Conservation (phyloP, 2,888 invertebrate species). For the Entomobrya proxima region DNA sequence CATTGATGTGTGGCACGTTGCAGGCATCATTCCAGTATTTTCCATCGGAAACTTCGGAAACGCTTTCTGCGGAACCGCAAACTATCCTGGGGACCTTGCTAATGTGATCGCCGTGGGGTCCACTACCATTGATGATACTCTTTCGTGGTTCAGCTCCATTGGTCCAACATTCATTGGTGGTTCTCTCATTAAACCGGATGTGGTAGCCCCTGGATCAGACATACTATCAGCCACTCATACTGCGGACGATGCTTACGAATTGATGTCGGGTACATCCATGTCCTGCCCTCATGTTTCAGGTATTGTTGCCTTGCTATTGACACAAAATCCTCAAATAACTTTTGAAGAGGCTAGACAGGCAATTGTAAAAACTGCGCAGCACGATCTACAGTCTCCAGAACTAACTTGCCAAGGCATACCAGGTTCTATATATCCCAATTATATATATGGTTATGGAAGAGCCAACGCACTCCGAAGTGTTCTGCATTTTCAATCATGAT, state of each 20-base stretch:
- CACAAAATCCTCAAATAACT: conserved; percentile 47
- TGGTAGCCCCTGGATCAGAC: conserved; percentile 58
- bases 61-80: conserved; percentile 39
- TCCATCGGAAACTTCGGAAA: conserved; percentile 50
- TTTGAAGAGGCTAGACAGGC: conserved; percentile 32
- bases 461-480: conserved; percentile 37
- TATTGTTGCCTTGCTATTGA: conserved; percentile 45
- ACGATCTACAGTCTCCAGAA: neutral
- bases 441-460: conserved; percentile 32
- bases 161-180: conserved; percentile 40
- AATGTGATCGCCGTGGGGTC: conserved; percentile 54
- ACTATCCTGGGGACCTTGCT: conserved; percentile 36
- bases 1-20: conserved; percentile 47
- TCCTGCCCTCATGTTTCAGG: conserved; percentile 54
- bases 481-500: neutral
- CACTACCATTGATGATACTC: conserved; percentile 42
- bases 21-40: conserved; percentile 61
- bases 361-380: neutral
- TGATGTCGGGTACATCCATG: conserved; percentile 53
- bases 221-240: conserved; percentile 38
- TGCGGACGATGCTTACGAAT: conserved; percentile 38
- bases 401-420: conserved; percentile 24
- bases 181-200: conserved; percentile 50
- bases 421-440: conserved; percentile 17
- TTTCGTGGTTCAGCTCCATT: conserved; percentile 48